A percentile compares a stretch with the other conserved stretches of the same genome.
Conservation (phyloP, 2,888 invertebrate species). For the Lypha dubia region DNA sequence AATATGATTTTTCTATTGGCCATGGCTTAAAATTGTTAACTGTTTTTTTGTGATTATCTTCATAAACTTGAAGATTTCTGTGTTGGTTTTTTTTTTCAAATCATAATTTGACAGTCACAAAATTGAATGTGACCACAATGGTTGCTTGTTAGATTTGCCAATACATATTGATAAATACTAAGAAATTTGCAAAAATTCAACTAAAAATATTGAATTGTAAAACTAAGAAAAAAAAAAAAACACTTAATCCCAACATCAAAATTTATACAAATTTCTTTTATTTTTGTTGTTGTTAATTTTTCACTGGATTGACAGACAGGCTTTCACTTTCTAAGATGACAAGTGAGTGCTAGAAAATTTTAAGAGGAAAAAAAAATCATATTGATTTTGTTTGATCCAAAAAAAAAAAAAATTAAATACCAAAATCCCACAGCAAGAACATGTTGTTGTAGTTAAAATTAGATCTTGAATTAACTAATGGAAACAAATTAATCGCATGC, state of each 20-base stretch:
- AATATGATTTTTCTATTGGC: constrained; percentile 62
- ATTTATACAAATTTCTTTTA: neutral
- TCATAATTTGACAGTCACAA: constrained; percentile 45
- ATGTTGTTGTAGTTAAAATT: neutral
- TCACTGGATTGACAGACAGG: neutral
- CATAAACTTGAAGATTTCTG: constrained; percentile 45
- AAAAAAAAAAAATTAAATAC: constrained; percentile 9
- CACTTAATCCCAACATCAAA: constrained; percentile 46
- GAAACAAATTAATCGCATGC: too few relatives aligned
- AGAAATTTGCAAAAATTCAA: neutral
- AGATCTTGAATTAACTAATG: neutral
- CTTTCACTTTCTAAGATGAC: constrained; percentile 59
- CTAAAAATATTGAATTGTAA: constrained; percentile 36
- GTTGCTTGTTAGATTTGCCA: constrained; percentile 18
- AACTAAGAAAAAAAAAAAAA: constrained; percentile 27
- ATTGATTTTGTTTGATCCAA: constrained; percentile 9
- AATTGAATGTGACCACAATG: constrained; percentile 24
- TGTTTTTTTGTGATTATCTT: constrained; percentile 33
- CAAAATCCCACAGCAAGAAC: neutral
- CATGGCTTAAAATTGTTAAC: constrained; percentile 43
- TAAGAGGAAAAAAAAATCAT: constrained; percentile 27
- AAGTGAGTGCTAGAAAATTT: constrained; percentile 41
- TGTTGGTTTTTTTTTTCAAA: constrained; percentile 19
- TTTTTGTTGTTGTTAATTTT: neutral
- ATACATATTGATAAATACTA: constrained; percentile 47